Evolutionary conservation across 2,113 vertebrate species (phyloP).

Genomic region (Pantherophis guttatus): DNA sequence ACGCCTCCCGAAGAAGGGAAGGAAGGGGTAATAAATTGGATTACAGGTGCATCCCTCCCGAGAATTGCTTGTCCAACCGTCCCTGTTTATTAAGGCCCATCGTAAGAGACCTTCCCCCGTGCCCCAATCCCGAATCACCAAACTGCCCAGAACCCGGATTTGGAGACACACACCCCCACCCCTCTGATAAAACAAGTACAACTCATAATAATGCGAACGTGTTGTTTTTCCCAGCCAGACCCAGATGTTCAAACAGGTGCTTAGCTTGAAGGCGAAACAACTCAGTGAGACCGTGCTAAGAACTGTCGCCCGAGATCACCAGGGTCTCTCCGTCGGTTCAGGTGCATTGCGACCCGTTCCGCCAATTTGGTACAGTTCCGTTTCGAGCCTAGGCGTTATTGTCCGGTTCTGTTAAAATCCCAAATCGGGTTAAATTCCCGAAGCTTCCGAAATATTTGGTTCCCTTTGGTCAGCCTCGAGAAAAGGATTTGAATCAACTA

Average conservation of each 20-base stretch:
- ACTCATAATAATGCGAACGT: too few relatives aligned
- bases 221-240: background rate
- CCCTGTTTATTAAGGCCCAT: background rate
- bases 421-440: background rate
- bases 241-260: background rate
- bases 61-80: background rate
- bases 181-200: background rate
- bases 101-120: too few relatives aligned
- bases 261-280: too few relatives aligned
- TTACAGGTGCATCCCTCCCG: background rate
- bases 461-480: background rate
- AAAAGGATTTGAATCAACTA: background rate
- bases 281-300: background rate
- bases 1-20: background rate
- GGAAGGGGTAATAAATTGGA: background rate
- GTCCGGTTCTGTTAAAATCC: background rate
- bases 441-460: background rate
- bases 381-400: background rate
- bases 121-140: background rate
- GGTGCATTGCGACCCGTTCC: background rate
- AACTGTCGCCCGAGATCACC: background rate
- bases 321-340: too few relatives aligned
- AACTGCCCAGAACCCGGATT: background rate
- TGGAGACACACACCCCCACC: background rate
- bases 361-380: background rate